Percentiles rank a stretch among this genome's conserved stretches.
Conservation (phyloP, 2,888 invertebrate genomes). For the Pocota personata region DNA sequence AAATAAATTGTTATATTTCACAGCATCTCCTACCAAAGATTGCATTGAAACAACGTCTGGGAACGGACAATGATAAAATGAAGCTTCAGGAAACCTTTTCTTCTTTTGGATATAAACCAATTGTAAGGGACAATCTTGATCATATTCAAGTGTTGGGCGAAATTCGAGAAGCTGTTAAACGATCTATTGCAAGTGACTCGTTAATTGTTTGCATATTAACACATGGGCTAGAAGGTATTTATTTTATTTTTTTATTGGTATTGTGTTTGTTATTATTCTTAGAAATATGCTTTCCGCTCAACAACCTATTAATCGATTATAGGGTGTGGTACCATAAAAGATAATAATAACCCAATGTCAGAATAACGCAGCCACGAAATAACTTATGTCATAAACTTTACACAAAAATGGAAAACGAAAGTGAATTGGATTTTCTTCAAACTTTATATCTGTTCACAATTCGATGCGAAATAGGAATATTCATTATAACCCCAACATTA, state of each 20-base stretch:
- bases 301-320: too few species aligned
- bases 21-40: slow-evolving; percentile 76
- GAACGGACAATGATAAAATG: slow-evolving; percentile 79
- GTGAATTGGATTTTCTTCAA: too few species aligned
- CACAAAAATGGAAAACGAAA: too few species aligned
- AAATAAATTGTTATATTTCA: background rate
- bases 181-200: slow-evolving; percentile 78
- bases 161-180: slow-evolving; percentile 77
- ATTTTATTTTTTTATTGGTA: background rate
- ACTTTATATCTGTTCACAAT: too few species aligned
- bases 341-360: too few species aligned
- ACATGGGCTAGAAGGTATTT: slow-evolving; percentile 80
- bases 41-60: slow-evolving; percentile 75
- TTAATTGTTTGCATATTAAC: slow-evolving; percentile 81
- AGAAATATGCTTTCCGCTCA: too few species aligned
- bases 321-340: too few species aligned
- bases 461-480: too few species aligned
- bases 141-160: slow-evolving; percentile 76
- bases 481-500: too few species aligned
- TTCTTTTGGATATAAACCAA: slow-evolving; percentile 78
- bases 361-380: too few species aligned
- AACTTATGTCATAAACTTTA: too few species aligned
- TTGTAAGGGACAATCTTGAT: slow-evolving; percentile 76
- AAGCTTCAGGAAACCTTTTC: slow-evolving; percentile 77
- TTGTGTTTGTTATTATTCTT: background rate